phyloP scores from a whole-genome alignment of 2,888 invertebrate genomes.

The Thera britannica region DNA sequence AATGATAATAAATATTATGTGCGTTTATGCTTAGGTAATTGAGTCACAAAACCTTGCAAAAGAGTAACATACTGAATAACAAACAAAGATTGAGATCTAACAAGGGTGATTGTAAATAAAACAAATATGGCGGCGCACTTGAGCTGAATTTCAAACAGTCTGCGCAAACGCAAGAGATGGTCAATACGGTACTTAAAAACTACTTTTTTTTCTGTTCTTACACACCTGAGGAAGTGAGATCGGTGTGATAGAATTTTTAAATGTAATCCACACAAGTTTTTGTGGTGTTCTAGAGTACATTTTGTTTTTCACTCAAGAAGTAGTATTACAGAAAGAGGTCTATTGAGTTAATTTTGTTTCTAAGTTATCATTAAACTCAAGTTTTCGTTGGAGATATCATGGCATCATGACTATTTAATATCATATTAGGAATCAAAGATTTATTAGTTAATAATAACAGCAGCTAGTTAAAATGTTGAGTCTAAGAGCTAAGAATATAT shows the following conservation, averaged over 20 bases:
- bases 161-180: conserved; percentile 55
- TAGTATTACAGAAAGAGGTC: too few relatives aligned
- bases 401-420: too few relatives aligned
- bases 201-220: conserved; percentile 45
- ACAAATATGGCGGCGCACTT: conserved; percentile 76
- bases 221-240: conserved; percentile 25
- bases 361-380: too few relatives aligned
- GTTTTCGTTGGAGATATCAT: too few relatives aligned
- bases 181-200: conserved; percentile 35
- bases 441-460: too few relatives aligned
- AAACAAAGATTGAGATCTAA: conserved; percentile 78
- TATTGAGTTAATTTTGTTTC: too few relatives aligned
- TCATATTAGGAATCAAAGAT: too few relatives aligned
- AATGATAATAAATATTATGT: conserved; percentile 7
- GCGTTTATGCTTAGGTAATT: conserved; percentile 35
- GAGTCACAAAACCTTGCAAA: conserved; percentile 41
- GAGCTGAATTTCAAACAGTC: conserved; percentile 71
- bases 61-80: conserved; percentile 63
- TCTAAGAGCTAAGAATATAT: too few relatives aligned
- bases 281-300: not conserved
- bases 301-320: too few relatives aligned
- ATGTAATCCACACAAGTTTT: not conserved
- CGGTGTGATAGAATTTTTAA: conserved; percentile 22
- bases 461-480: too few relatives aligned
- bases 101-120: conserved; percentile 77